Conservation (phyloP, 2,888 invertebrate species). For the Nowickia ferox region DNA sequence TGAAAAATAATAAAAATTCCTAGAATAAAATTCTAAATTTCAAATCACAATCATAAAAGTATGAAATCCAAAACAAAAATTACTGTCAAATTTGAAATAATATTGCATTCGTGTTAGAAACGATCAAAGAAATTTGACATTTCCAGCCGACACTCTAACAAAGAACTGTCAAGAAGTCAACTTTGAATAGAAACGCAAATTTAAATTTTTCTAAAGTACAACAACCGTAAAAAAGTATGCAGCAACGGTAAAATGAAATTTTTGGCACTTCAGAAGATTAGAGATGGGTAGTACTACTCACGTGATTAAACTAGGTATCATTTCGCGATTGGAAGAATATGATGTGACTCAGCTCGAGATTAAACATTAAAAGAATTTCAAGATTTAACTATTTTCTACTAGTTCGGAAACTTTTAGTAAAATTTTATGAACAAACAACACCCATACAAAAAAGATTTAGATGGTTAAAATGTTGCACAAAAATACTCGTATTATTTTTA, state of each 20-base stretch:
- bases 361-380: too few relatives aligned
- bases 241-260: constrained; percentile 30
- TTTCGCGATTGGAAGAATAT: too few relatives aligned
- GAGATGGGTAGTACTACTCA: too few relatives aligned
- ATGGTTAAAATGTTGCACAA: too few relatives aligned
- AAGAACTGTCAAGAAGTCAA: constrained; percentile 65
- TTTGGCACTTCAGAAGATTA: neutral
- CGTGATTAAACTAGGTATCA: too few relatives aligned
- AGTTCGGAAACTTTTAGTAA: too few relatives aligned
- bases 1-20: constrained; percentile 6
- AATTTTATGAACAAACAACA: too few relatives aligned
- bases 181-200: constrained; percentile 28
- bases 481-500: too few relatives aligned
- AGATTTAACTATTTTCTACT: too few relatives aligned
- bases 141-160: constrained; percentile 60
- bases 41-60: constrained; percentile 49
- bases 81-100: constrained; percentile 49
- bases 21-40: constrained; percentile 14
- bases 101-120: constrained; percentile 28
- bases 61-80: constrained; percentile 25
- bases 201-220: constrained; percentile 32
- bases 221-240: constrained; percentile 47
- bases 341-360: too few relatives aligned
- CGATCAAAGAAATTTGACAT: constrained; percentile 68
- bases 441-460: too few relatives aligned